Conservation (phyloP, 2,888 invertebrate species). For the Ormia ochracea region DNA sequence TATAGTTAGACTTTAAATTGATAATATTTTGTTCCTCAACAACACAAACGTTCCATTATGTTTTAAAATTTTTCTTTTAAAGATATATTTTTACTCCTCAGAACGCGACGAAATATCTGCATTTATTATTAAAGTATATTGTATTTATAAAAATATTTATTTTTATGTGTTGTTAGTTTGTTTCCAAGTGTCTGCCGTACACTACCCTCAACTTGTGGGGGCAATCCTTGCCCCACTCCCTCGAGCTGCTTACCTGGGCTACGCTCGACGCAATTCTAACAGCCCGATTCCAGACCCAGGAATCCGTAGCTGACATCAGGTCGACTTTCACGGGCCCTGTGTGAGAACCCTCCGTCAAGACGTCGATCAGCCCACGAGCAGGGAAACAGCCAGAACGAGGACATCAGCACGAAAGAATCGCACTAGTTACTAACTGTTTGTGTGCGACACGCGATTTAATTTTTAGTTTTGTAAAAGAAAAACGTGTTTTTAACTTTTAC, state of each 20-base stretch:
- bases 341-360: too few species aligned
- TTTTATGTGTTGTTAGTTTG: constrained; percentile 4
- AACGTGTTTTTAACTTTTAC: constrained; percentile 16
- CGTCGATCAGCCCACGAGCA: too few species aligned
- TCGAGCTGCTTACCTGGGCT: too few species aligned
- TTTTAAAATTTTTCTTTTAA: constrained; percentile 21
- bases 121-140: constrained; percentile 44
- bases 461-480: not conserved
- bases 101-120: constrained; percentile 33
- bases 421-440: not conserved
- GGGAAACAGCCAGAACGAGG: too few species aligned
- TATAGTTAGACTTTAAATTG: constrained; percentile 23
- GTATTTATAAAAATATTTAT: not conserved
- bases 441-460: not conserved
- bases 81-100: not conserved
- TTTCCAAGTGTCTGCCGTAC: too few species aligned
- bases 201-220: too few species aligned
- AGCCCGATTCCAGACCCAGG: too few species aligned
- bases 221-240: too few species aligned
- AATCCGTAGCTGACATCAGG: too few species aligned
- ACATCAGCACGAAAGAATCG: not conserved
- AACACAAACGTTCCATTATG: constrained; percentile 32
- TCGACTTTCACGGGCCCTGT: too few species aligned
- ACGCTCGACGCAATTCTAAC: too few species aligned
- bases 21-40: not conserved